These are phyloP conservation scores for Oenanthe oenanthe DNA, from an alignment of 2,113 vertebrate species.

Conservation along the genomic window DNA sequence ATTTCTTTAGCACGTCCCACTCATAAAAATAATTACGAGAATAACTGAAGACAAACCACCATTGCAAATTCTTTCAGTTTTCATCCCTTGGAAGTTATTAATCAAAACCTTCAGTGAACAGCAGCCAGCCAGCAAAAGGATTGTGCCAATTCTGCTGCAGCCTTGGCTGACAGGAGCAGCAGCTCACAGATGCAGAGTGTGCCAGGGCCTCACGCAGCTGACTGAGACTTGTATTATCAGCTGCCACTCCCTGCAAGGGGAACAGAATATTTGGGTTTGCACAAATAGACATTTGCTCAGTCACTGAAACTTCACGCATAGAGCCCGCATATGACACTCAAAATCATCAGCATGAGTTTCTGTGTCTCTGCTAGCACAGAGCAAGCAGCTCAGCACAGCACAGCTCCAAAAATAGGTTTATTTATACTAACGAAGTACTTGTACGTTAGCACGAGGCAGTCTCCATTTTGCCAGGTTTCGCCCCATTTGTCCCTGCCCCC, in stretches of 20 bases:
- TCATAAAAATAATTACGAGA: constrained; percentile 37
- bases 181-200: neutral
- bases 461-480: neutral
- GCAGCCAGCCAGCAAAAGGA: neutral
- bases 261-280: neutral
- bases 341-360: neutral
- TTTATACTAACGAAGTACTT: neutral
- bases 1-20: neutral
- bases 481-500: neutral
- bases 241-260: neutral
- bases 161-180: neutral
- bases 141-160: neutral
- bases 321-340: neutral
- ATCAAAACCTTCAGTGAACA: neutral
- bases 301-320: neutral
- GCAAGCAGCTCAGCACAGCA: neutral
- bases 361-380: neutral
- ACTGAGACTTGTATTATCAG: neutral
- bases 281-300: neutral
- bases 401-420: neutral
- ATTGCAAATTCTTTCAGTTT: constrained; percentile 15
- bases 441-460: neutral
- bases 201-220: neutral
- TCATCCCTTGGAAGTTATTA: neutral
- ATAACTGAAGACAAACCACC: constrained; percentile 30